Percentiles rank a stretch among this genome's conserved stretches.
These are phyloP conservation scores for Pentalonia nigronervosa DNA, from an alignment of 1,140 invertebrate genomes.

Conservation along the genomic window DNA sequence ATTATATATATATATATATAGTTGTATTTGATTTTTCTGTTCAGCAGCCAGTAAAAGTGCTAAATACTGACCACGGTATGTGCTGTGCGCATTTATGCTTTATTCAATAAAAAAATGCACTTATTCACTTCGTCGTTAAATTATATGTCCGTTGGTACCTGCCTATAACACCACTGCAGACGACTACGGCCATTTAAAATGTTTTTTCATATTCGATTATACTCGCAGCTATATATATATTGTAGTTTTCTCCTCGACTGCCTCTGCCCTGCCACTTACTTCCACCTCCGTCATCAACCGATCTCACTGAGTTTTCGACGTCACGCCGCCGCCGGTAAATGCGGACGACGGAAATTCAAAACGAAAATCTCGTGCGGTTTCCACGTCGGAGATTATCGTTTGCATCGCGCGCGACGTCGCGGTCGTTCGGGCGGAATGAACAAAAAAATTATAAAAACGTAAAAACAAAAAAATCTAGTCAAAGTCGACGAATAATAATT, in stretches of 20 bases:
- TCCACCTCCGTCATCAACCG: background rate
- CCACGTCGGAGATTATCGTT: background rate
- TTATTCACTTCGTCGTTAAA: background rate
- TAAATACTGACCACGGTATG: background rate
- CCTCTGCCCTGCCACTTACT: too few relatives aligned
- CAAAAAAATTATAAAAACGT: background rate
- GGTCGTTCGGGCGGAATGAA: background rate
- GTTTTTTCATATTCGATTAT: background rate
- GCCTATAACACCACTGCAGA: background rate
- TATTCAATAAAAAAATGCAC: background rate
- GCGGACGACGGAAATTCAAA: background rate
- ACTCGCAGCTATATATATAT: too few relatives aligned
- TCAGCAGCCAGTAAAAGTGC: too few relatives aligned
- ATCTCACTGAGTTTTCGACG: background rate
- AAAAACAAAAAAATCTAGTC: background rate
- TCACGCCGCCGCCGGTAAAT: background rate
- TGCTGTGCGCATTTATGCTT: background rate
- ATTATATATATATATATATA: too few relatives aligned
- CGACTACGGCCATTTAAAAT: background rate
- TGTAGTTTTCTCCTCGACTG: too few relatives aligned
- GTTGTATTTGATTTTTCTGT: too few relatives aligned
- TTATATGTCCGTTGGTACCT: background rate
- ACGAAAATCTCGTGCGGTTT: conserved; percentile 14
- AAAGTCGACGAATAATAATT: conserved; percentile 20
- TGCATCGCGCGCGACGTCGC: background rate